Percentiles rank a stretch among this genome's conserved stretches.
phyloP scores from a whole-genome alignment of 2,113 vertebrate species.

The Ictalurus furcatus region DNA sequence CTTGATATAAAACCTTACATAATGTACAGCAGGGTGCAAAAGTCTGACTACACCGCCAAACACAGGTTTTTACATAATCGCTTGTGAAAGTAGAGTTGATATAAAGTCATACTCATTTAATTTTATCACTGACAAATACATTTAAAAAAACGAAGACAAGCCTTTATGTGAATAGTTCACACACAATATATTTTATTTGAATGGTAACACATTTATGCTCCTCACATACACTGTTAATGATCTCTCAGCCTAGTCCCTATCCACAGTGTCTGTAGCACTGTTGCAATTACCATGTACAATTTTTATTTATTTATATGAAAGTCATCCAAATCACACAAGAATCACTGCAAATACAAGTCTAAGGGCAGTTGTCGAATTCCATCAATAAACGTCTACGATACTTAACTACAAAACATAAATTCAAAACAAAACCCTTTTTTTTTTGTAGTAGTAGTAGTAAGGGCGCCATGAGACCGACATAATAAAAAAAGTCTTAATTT shows the following conservation, averaged over 20 bases:
- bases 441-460: too few species aligned
- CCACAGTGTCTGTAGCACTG: background rate
- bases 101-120: background rate
- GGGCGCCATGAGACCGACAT: background rate
- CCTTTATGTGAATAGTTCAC: background rate
- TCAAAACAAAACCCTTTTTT: background rate
- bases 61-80: background rate
- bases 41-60: background rate
- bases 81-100: background rate
- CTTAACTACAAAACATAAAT: background rate
- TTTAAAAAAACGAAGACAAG: background rate
- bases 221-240: background rate
- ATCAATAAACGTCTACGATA: background rate
- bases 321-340: background rate
- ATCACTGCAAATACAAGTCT: background rate
- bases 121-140: background rate
- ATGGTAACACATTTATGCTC: background rate
- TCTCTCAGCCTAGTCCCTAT: background rate
- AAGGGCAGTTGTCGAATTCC: background rate
- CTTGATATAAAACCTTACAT: constrained; percentile 9
- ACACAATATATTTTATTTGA: background rate
- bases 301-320: background rate
- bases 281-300: background rate
- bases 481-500: background rate
- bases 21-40: constrained; percentile 26